A percentile compares a stretch with the other conserved stretches of the same genome.
These are phyloP conservation scores for Eufriesea mexicana DNA, from an alignment of 1,140 invertebrate species.

Conservation along the genomic window DNA sequence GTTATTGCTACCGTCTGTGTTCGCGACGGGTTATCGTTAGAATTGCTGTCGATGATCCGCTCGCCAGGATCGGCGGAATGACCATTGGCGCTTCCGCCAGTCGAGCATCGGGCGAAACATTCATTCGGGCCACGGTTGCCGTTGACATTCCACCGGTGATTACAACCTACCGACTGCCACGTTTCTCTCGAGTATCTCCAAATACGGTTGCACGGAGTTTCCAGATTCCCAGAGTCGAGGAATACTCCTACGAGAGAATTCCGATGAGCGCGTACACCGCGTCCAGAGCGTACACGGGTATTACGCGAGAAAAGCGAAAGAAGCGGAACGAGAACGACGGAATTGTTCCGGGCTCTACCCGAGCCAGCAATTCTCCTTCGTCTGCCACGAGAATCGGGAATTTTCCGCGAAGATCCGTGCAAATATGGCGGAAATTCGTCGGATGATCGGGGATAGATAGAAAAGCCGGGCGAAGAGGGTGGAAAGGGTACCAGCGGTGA, in stretches of 20 bases:
- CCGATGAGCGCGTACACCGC: no score
- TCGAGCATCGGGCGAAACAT: neutral
- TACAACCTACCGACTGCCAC: neutral
- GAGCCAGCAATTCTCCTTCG: no score
- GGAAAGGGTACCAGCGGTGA: neutral
- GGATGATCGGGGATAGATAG: neutral
- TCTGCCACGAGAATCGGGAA: no score
- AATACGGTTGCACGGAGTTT: neutral
- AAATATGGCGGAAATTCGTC: neutral
- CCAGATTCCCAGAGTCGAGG: no score
- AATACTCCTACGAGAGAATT: no score
- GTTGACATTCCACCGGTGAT: slow-evolving; percentile 10
- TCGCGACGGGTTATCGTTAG: slow-evolving; percentile 5
- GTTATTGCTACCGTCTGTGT: neutral
- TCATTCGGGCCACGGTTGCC: neutral
- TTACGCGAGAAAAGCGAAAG: no score
- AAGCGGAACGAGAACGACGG: neutral
- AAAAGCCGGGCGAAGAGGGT: no score
- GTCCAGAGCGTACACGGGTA: no score
- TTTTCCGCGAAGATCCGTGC: neutral
- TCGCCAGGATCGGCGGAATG: neutral
- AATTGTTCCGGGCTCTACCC: no score
- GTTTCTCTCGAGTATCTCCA: neutral
- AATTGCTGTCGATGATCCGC: slow-evolving; percentile 31
- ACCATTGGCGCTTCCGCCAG: neutral